These are phyloP conservation scores for Pseudomyrmex dendroicus DNA, from an alignment of 1,140 invertebrate genomes.

Conservation along the genomic window DNA sequence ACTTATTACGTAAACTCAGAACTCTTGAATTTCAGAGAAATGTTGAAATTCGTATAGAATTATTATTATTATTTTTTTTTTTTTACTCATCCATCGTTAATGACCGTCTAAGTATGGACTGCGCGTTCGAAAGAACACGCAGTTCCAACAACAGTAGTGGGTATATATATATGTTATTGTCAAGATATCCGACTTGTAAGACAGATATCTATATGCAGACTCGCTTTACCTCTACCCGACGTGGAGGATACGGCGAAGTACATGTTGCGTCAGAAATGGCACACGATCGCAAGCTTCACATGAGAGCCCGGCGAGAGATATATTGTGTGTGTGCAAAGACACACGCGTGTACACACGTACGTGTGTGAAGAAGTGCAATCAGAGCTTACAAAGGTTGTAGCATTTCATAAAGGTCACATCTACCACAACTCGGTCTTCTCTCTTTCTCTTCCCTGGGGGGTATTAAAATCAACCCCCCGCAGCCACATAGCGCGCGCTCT, in stretches of 20 bases:
- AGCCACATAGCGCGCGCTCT: constrained; percentile 17
- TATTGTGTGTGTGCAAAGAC: background rate
- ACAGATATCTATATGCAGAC: constrained; percentile 18
- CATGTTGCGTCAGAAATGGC: constrained; percentile 24
- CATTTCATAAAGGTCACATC: constrained; percentile 81
- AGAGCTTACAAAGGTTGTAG: constrained; percentile 79
- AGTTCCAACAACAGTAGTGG: constrained; percentile 60
- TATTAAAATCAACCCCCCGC: constrained; percentile 77
- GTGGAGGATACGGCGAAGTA: constrained; percentile 46
- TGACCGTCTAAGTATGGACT: background rate
- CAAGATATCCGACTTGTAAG: constrained; percentile 41
- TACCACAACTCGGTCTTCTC: constrained; percentile 52
- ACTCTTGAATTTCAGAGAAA: too few relatives aligned
- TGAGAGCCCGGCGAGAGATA: background rate
- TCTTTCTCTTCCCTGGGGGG: constrained; percentile 69
- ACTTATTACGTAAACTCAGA: too few relatives aligned
- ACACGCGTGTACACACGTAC: background rate
- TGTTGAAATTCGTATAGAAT: too few relatives aligned
- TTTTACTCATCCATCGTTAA: background rate
- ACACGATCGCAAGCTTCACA: background rate
- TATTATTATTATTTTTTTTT: too few relatives aligned
- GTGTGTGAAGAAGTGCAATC: constrained; percentile 71
- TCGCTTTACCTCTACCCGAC: constrained; percentile 20
- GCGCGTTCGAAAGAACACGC: background rate
- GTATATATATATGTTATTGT: constrained; percentile 3